A percentile compares a stretch with the other conserved stretches of the same genome.
phyloP scores from a whole-genome alignment of 2,797 vertebrate genomes.

The Neosilurus hyrtlii region DNA sequence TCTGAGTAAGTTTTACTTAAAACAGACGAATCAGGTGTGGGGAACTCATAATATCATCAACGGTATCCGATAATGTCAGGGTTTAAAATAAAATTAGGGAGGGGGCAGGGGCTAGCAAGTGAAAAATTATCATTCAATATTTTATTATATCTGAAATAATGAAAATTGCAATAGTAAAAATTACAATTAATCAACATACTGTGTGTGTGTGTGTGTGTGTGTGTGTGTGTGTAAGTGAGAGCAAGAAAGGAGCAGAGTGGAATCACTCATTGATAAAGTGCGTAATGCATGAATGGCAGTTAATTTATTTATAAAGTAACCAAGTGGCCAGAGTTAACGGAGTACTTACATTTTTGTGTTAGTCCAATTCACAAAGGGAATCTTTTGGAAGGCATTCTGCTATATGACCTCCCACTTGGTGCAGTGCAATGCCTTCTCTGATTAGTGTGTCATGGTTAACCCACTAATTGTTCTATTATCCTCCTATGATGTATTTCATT shows the following conservation, averaged over 20 bases:
- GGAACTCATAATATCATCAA: too few relatives aligned
- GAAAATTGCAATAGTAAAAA: too few relatives aligned
- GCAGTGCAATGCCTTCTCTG: constrained; percentile 35
- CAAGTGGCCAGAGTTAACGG: constrained; percentile 1
- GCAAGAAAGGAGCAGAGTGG: not conserved
- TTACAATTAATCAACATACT: too few relatives aligned
- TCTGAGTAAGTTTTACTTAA: too few relatives aligned
- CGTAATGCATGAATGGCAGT: constrained; percentile 8
- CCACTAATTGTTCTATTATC: constrained; percentile 50
- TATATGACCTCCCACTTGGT: constrained; percentile 22
- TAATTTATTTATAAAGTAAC: too few relatives aligned
- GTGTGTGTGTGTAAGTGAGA: not conserved
- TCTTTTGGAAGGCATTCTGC: constrained; percentile 4
- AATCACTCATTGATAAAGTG: not conserved
- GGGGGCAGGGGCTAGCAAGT: too few relatives aligned
- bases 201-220: not conserved
- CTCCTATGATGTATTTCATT: constrained; percentile 49
- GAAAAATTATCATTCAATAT: too few relatives aligned
- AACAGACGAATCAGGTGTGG: too few relatives aligned
- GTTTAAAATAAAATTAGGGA: too few relatives aligned
- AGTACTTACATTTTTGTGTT: not conserved
- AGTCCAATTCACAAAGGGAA: constrained; percentile 21
- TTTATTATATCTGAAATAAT: too few relatives aligned
- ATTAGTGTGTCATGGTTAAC: constrained; percentile 53
- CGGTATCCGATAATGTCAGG: too few relatives aligned